Conservation (phyloP, 2,113 vertebrate genomes). For the Cryptomyrus ogoouensis region DNA sequence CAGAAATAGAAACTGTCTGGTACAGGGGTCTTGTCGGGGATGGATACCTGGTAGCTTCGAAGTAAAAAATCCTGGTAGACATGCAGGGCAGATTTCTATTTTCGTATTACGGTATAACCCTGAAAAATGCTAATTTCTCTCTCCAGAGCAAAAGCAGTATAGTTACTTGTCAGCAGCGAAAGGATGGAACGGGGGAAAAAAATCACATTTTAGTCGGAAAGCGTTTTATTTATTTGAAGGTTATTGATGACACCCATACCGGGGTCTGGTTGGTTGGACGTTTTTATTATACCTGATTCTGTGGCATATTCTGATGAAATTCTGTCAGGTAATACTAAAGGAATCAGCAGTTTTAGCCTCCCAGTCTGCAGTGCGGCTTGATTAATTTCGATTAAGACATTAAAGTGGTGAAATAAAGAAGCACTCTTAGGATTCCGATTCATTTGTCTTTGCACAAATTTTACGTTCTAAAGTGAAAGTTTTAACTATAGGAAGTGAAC, state of each 20-base stretch:
- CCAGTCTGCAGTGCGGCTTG: not conserved
- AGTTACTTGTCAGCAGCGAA: not conserved
- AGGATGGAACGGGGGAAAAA: not conserved
- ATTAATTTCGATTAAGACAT: not conserved
- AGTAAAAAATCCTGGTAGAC: not conserved
- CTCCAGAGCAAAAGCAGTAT: not conserved
- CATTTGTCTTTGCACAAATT: constrained; percentile 12
- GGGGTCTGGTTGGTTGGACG: not conserved
- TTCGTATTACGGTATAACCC: not conserved
- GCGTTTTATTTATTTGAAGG: constrained; percentile 1
- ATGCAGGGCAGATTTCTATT: not conserved
- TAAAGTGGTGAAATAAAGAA: constrained; percentile 9
- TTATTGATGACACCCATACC: not conserved
- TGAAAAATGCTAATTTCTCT: not conserved
- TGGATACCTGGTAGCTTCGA: not conserved
- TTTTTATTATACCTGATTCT: constrained; percentile 10
- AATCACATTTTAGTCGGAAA: not conserved
- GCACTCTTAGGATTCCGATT: not conserved
- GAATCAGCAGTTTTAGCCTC: not conserved
- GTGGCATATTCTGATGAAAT: not conserved
- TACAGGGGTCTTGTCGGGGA: not conserved
- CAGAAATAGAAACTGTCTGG: not conserved
- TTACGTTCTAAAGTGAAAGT: not conserved
- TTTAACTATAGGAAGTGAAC: not conserved
- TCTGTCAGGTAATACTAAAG: not conserved